Evolutionary conservation across 2,113 vertebrate species (phyloP), one percentile per base, ranked within the genome.

Genomic region (Siniperca chuatsi): DNA sequence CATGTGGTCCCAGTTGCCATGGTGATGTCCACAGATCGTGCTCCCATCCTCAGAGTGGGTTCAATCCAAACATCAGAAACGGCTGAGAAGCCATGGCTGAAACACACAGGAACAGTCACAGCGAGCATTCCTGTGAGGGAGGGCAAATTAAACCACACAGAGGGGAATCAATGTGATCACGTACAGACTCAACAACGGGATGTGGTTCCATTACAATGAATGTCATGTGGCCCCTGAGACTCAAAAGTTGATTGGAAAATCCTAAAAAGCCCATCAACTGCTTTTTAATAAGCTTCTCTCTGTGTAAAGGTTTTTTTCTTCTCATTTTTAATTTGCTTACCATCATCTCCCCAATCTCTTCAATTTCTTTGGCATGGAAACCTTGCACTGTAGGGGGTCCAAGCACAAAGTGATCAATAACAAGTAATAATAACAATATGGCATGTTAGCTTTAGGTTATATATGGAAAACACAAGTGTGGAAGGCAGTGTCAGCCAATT

Each of bases 11-110:
- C 76, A 60, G 84, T 92, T 93, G 73, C 78, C 70, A 86, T 79
- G 88, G 83, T 3, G 74, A 90, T 68, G 86, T 82, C 80, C 79
- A 82, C 68, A 78, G 78, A 85, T 82, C 72, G 60, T 57, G 46
- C 78, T 79, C 75, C 71, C 55, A 52, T 84, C 60, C 25, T 73
- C 46, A 7, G 42, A 68, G 75, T 67, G 72, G 61, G 70, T 76
- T 90, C 64, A 75, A 58, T 85, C 54, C 58, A 82, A 80, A 87
- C 75, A 78, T 77, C 29, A 84, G 78, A 57, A 35, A 68, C 70
- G 25, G 23, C 37, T 8, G 42, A 48, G 72, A 52, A 62, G 70
- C 52, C 20, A 33, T 2, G 23, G 62, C 72, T 67, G 58, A 70
- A 78, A 44, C n/a, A 40, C 23, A 8, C 84, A 57, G 73, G 61